Percentiles rank a stretch among this genome's conserved stretches.
Conservation (phyloP, 2,888 invertebrate species). For the Melinaea menophilus region DNA sequence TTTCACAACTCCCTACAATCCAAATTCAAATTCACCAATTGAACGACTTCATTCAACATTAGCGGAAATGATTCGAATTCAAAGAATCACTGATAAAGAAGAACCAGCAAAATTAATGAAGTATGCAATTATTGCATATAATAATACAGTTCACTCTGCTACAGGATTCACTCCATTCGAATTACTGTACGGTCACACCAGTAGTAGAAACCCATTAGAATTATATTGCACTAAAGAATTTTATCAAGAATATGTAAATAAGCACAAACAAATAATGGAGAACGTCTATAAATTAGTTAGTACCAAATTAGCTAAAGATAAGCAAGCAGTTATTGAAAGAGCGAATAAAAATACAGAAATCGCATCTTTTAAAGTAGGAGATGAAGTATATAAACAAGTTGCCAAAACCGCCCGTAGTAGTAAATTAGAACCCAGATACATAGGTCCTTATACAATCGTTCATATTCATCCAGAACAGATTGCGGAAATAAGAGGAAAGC, state of each 20-base stretch:
- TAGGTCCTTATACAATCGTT: slow-evolving; percentile 36
- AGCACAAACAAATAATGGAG: slow-evolving; percentile 63
- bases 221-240: slow-evolving; percentile 49
- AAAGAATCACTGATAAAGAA: slow-evolving; percentile 21
- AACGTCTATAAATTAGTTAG: slow-evolving; percentile 29
- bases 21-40: slow-evolving; percentile 28
- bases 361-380: slow-evolving; percentile 33
- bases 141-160: too few relatives aligned
- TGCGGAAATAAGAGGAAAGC: too few relatives aligned
- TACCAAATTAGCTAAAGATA: slow-evolving; percentile 16
- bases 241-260: slow-evolving; percentile 84
- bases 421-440: slow-evolving; percentile 31
- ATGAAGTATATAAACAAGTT: slow-evolving; percentile 35
- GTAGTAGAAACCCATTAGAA: slow-evolving; percentile 9
- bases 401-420: slow-evolving; percentile 36
- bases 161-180: slow-evolving; percentile 29
- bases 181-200: slow-evolving; percentile 25
- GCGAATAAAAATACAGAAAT: slow-evolving; percentile 27
- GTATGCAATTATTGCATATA: slow-evolving; percentile 25
- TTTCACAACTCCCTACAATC: slow-evolving; percentile 25
- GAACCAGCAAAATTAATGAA: slow-evolving; percentile 11
- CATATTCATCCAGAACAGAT: too few relatives aligned
- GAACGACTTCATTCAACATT: slow-evolving; percentile 29
- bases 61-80: slow-evolving; percentile 29
- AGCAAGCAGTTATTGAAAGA: slow-evolving; percentile 29